Evolutionary conservation across 2,888 invertebrate species (phyloP), one percentile per base, ranked within the genome.

Genomic region (Clitarchus hookeri): DNA sequence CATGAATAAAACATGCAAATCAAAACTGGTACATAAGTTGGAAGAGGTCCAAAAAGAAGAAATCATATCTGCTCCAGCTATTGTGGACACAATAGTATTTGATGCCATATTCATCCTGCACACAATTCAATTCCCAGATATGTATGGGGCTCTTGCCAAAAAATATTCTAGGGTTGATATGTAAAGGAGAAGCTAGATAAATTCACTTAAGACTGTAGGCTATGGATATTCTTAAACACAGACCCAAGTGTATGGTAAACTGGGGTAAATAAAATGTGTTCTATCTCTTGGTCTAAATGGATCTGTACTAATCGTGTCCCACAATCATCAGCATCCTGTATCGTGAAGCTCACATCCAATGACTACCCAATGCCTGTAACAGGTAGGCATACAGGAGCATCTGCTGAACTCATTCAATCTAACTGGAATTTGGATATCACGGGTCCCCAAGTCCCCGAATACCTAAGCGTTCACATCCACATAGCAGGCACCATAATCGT

Each of bases 1-100:
- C 36, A 80, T 80, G 80, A 80, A n/a, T 80, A 80, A 80, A 80
- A 26, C 80, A 80, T 80, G 82, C 36, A 27, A 82, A 82, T 82
- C 82, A 82, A 23, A 27, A 82, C 27, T 82, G 4, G 27, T 82
- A 36, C 82, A 82, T 82, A 82, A 82, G 16, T 82, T 82, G 27
- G 82, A 26, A 82, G 82, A 82, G 36, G 23, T 44, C 12, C 82
- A 82, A 27, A 27, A 82, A 82, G 26, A 82, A 82, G 1, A 26
- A n/a, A n/a, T n/a, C 27, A 19, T 82, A 82, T 82, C 4, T 23
- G 12, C 36, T 26, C 82, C 82, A 44, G 12, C 36, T 26, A 82
- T 36, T 36, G 82, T 82, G 27, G 82, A 82, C 82, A 23, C 82
- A 27, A 82, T 82, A 44, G 19, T 82, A 36, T 82, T 82, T 82